A percentile compares a stretch with the other conserved stretches of the same genome.
phyloP scores from a whole-genome alignment of 1,140 invertebrate genomes.

The Scaptodrosophila lebanonensis region DNA sequence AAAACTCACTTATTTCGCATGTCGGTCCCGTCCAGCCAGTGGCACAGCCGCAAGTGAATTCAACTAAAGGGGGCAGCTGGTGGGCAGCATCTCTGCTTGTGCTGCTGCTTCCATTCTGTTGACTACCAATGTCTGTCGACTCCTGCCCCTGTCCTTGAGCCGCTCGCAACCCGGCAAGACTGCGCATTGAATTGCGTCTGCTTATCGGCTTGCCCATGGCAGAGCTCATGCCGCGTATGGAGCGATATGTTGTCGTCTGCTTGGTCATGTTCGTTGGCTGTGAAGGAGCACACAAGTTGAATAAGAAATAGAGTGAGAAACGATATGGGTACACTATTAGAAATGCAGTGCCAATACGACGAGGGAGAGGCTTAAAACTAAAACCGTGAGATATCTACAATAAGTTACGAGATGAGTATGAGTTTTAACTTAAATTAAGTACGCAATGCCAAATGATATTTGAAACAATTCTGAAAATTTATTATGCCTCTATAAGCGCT shows the following conservation, averaged over 20 bases:
- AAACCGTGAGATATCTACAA: too few relatives aligned
- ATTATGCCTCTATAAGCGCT: too few relatives aligned
- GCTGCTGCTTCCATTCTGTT: constrained; percentile 34
- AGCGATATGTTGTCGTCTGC: constrained; percentile 56
- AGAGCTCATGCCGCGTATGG: constrained; percentile 77
- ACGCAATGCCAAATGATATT: too few relatives aligned
- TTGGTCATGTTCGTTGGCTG: constrained; percentile 58
- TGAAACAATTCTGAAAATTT: too few relatives aligned
- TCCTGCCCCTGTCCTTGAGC: constrained; percentile 16
- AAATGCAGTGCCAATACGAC: too few relatives aligned
- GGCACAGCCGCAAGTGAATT: constrained; percentile 88
- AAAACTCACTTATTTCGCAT: constrained; percentile 84
- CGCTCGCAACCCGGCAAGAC: constrained; percentile 41
- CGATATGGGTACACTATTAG: too few relatives aligned
- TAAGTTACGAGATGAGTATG: too few relatives aligned
- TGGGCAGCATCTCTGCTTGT: constrained; percentile 24
- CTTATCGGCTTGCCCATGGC: constrained; percentile 77
- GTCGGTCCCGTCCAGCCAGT: constrained; percentile 90
- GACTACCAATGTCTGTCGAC: not conserved
- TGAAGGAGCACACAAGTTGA: not conserved
- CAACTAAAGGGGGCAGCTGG: constrained; percentile 57
- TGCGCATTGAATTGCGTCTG: constrained; percentile 63
- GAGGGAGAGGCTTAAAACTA: too few relatives aligned
- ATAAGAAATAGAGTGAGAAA: not conserved
- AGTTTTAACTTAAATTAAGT: too few relatives aligned